Conservation (phyloP, 2,888 invertebrate genomes). For the Dione juno region DNA sequence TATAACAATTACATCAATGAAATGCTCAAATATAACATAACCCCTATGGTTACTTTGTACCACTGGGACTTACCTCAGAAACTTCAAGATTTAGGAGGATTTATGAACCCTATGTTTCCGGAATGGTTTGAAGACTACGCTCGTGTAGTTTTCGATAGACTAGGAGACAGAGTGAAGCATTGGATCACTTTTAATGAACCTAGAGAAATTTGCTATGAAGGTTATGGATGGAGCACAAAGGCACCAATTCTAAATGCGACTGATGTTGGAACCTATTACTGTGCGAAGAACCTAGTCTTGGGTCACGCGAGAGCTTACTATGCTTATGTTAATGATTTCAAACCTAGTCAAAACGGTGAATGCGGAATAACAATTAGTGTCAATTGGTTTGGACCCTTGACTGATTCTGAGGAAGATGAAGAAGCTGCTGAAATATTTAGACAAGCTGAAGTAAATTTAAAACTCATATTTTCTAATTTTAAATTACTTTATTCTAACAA, state of each 20-base stretch:
- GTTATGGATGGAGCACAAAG: slow-evolving; percentile 66
- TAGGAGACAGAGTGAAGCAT: slow-evolving; percentile 78
- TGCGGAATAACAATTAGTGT: slow-evolving; percentile 57
- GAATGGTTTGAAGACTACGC: slow-evolving; percentile 80
- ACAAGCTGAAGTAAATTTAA: slow-evolving; percentile 53
- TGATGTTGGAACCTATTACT: slow-evolving; percentile 78
- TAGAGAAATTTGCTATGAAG: slow-evolving; percentile 63
- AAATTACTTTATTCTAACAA: no score
- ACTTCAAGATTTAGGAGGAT: slow-evolving; percentile 83
- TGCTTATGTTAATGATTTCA: slow-evolving; percentile 66
- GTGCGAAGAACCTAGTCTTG: slow-evolving; percentile 74
- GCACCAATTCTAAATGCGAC: slow-evolving; percentile 66
- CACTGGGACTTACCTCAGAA: slow-evolving; percentile 83
- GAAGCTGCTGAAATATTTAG: slow-evolving; percentile 59
- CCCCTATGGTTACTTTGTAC: slow-evolving; percentile 83
- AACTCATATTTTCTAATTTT: not conserved
- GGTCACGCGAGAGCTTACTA: slow-evolving; percentile 81
- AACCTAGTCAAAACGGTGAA: slow-evolving; percentile 53
- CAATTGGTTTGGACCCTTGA: slow-evolving; percentile 59
- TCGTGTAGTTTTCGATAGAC: slow-evolving; percentile 65
- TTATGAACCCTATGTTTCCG: slow-evolving; percentile 66
- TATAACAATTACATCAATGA: slow-evolving; percentile 86
- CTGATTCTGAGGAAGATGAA: slow-evolving; percentile 60
- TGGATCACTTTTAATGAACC: slow-evolving; percentile 86
- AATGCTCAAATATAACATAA: slow-evolving; percentile 83